Percentiles rank a stretch among this genome's conserved stretches.
Conservation (phyloP, 2,113 vertebrate species). For the Micronycteris hirsuta region DNA sequence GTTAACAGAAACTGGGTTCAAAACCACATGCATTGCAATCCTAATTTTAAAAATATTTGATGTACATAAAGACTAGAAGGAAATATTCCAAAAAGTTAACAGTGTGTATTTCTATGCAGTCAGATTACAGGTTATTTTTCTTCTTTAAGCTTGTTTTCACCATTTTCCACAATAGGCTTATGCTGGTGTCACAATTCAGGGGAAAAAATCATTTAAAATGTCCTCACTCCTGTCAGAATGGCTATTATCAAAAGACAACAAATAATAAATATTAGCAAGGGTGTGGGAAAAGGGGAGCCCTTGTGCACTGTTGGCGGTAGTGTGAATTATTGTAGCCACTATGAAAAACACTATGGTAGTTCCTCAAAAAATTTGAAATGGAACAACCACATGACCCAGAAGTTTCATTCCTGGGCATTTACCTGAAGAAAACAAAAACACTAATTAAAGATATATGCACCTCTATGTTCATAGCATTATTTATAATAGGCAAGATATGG, state of each 20-base stretch:
- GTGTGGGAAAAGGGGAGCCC: not conserved
- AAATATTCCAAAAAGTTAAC: not conserved
- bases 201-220: not conserved
- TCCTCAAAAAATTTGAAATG: not conserved
- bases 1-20: not conserved
- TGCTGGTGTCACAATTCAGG: not conserved
- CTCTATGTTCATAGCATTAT: not conserved
- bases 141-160: not conserved
- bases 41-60: constrained; percentile 10
- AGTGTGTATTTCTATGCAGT: not conserved
- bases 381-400: not conserved
- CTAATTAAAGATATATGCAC: not conserved
- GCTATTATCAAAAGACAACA: not conserved
- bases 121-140: not conserved
- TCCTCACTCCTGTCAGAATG: not conserved
- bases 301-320: not conserved
- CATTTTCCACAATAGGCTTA: not conserved
- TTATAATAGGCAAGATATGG: not conserved
- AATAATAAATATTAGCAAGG: not conserved
- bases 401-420: not conserved
- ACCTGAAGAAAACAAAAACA: not conserved
- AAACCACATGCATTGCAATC: not conserved
- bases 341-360: not conserved
- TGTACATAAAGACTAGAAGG: not conserved
- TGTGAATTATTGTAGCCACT: not conserved